A percentile compares a stretch with the other conserved stretches of the same genome.
These are phyloP conservation scores for Paraplagusia blochii DNA, from an alignment of 2,113 vertebrate species.

Conservation along the genomic window DNA sequence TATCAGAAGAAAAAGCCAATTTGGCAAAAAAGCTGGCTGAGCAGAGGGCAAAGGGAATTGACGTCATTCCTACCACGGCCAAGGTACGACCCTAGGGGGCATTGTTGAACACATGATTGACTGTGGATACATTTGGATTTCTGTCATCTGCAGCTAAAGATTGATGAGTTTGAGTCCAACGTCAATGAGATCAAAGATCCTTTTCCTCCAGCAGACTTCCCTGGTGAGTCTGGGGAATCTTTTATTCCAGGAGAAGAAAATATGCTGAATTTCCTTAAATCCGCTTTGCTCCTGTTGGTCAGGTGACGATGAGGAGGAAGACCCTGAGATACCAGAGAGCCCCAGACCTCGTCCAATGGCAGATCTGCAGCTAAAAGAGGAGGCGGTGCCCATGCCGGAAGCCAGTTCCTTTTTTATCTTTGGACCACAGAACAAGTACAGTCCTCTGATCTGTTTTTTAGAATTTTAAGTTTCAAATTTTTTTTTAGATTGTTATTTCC, in stretches of 20 bases:
- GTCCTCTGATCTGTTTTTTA: background rate
- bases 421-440: slow-evolving; percentile 91
- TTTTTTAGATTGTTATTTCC: too few species aligned
- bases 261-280: background rate
- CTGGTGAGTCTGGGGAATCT: slow-evolving; percentile 73
- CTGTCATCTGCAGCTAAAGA: slow-evolving; percentile 80
- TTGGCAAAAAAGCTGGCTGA: slow-evolving; percentile 86
- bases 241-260: background rate
- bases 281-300: background rate
- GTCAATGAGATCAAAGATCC: slow-evolving; percentile 95
- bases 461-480: too few species aligned
- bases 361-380: slow-evolving; percentile 91
- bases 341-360: slow-evolving; percentile 90
- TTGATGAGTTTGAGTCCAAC: slow-evolving; percentile 93
- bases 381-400: slow-evolving; percentile 91
- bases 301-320: slow-evolving; percentile 93
- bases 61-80: slow-evolving; percentile 89
- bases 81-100: slow-evolving; percentile 74
- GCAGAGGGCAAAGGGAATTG: slow-evolving; percentile 82
- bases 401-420: slow-evolving; percentile 94
- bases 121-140: too few species aligned
- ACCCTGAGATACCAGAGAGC: slow-evolving; percentile 88
- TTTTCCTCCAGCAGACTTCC: slow-evolving; percentile 92
- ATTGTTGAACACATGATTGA: background rate
- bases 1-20: slow-evolving; percentile 83